A percentile compares a stretch with the other conserved stretches of the same genome.
phyloP scores from a whole-genome alignment of 2,113 vertebrate species.

The Dunckerocampus dactyliophorus region DNA sequence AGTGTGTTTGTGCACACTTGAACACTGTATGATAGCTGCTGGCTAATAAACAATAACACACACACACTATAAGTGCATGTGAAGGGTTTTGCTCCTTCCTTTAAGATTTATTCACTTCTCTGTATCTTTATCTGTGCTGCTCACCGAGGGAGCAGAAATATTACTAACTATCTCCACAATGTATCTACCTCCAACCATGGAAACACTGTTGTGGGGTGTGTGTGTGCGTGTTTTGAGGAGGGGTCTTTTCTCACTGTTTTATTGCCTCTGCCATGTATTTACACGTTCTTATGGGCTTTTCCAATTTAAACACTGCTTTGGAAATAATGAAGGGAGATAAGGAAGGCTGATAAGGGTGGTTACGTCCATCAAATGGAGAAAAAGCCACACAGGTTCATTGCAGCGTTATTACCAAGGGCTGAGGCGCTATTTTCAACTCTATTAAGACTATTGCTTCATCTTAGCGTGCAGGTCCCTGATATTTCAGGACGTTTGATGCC shows the following conservation, averaged over 20 bases:
- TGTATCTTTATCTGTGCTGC: conserved; percentile 70
- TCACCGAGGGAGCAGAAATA: conserved; percentile 57
- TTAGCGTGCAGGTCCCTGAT: conserved; percentile 9
- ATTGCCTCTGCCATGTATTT: conserved; percentile 74
- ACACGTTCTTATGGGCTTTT: conserved; percentile 69
- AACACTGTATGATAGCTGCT: conserved; percentile 17
- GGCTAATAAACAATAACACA: conserved; percentile 10
- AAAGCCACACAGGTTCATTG: conserved; percentile 52
- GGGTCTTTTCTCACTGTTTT: conserved; percentile 60
- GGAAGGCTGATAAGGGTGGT: conserved; percentile 64
- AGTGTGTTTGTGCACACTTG: conserved; percentile 26
- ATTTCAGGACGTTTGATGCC: conserved; percentile 4
- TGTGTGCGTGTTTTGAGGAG: conserved; percentile 10
- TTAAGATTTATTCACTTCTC: conserved; percentile 70
- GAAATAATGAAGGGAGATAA: conserved; percentile 75
- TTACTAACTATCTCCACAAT: conserved; percentile 69
- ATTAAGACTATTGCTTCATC: conserved; percentile 38
- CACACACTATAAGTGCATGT: conserved; percentile 43
- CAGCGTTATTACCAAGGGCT: conserved; percentile 29
- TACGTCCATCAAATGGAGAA: conserved; percentile 69
- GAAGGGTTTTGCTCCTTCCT: conserved; percentile 60
- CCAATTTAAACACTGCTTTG: conserved; percentile 72
- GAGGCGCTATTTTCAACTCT: conserved; percentile 17
- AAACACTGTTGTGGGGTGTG: conserved; percentile 43
- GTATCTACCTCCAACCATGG: conserved; percentile 63